Base-by-base conservation (phyloP, 2,888 invertebrate species). In the Parnassius mnemosyne region DNA sequence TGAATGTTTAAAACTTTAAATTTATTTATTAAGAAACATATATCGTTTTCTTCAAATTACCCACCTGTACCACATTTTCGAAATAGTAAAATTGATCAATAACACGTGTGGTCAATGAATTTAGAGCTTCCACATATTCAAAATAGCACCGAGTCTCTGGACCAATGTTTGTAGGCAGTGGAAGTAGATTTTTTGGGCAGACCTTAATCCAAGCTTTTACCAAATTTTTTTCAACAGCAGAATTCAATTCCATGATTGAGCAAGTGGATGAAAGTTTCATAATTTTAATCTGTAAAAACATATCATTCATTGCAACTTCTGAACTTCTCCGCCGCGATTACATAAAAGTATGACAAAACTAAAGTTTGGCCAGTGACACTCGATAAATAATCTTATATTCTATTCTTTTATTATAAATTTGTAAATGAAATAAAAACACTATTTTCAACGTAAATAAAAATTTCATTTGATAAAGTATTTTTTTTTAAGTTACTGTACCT, bases 241-340 rank as follows among this genome's bases (percentile, higher is more conserved):
- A 66, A 34, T 77, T 73, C 2, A 71, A 66, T 50, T 70, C 73
- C 7, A 66, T 65, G 25, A 77, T 72, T 1, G 73, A 66, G 71
- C 85, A 86, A 1, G 84, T 83, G 16, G 84, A 72, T 34, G 79
- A 74, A 12, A 87, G 62, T 54, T 77, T 75, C 20, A 82, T 76
- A n/a, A 73, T 16, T 61, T 78, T 74, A 57, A 77, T 76, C 89
- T 89, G 77, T 20, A 51, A 51, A 9, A 16, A 16, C 1, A 49
- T 49, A 7, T 5, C 1, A 34, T 34, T 34, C 7, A 34, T 34
- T 34, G 34, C 34, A 34, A 34, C 34, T 34, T 34, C 0, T 34
- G 34, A 34, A 34, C 5, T 20, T 20, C 20, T 20, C 3, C 20
- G 25, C 7, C 7, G 25, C 25, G 5, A 25, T 25, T 25, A 25